phyloP scores from a whole-genome alignment of 2,888 invertebrate species.

The Trichogramma dendrolimi region DNA sequence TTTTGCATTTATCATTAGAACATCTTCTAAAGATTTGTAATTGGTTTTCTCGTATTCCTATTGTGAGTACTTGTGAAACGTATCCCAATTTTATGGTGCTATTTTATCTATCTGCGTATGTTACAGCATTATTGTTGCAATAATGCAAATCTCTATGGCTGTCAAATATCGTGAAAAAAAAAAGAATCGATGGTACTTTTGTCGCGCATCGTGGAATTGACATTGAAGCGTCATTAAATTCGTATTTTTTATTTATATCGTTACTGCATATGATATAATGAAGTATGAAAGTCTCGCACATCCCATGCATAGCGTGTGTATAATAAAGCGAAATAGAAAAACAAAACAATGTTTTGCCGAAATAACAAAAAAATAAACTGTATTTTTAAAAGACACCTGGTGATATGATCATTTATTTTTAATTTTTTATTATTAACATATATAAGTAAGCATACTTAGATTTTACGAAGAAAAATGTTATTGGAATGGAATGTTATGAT shows the following conservation, averaged over 20 bases:
- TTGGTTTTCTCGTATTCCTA: conserved; percentile 6
- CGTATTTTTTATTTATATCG: too few relatives aligned
- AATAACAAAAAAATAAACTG: too few relatives aligned
- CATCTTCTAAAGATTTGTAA: conserved; percentile 7
- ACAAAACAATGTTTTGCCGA: too few relatives aligned
- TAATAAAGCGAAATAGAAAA: too few relatives aligned
- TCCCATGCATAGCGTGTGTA: too few relatives aligned
- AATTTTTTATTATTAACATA: too few relatives aligned
- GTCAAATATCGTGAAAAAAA: neutral
- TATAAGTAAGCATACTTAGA: too few relatives aligned
- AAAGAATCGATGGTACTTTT: conserved; percentile 9
- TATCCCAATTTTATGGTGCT: conserved; percentile 23
- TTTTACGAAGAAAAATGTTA: conserved; percentile 6
- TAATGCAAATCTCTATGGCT: conserved; percentile 11
- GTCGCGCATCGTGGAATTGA: conserved; percentile 25
- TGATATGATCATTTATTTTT: too few relatives aligned
- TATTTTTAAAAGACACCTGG: too few relatives aligned
- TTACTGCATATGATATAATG: too few relatives aligned
- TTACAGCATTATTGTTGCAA: conserved; percentile 20
- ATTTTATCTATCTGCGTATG: conserved; percentile 17
- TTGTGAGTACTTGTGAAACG: neutral
- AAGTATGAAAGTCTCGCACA: too few relatives aligned
- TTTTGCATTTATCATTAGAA: neutral
- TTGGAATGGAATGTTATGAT: neutral
- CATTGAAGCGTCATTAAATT: conserved; percentile 23